Evolutionary conservation across 1,140 invertebrate genomes (phyloP), one percentile per base, ranked within the genome.

Genomic region (Triops cancriformis): DNA sequence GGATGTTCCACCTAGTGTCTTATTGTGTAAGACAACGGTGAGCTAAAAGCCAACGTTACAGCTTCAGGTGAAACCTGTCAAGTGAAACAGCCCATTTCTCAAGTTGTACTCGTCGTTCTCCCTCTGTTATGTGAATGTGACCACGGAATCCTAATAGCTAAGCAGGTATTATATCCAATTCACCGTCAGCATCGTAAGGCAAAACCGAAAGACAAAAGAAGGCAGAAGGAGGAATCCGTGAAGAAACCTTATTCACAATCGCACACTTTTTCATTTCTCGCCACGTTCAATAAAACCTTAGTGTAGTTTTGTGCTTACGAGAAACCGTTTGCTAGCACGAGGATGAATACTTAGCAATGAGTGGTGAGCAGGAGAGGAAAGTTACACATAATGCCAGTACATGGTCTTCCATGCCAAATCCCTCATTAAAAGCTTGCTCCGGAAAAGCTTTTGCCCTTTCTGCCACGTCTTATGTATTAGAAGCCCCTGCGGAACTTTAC

Each of bases 331-430:
- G 31, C 31, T 37, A 2, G 31, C 31, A 23, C 10, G 14, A n/a
- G 51, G 51, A 64, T 64, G 51, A 64, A 64, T 64, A 64, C 51
- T 64, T 64, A 64, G 51, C 51, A 64, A 64, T 64, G 51, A 64
- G 51, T 18, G 51, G 14, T 23, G 14, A 14, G 7, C 2, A 10
- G 51, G 51, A 18, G 51, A 18, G 51, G 6, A 64, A 23, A 23
- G 51, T 18, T 23, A 23, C 23, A 64, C 5, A 18, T 18, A 64
- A 64, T 6, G 9, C 51, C 18, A n/a, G 51, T 23, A 6, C 51
- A 64, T 64, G 51, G 51, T 64, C 51, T 64, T 64, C 51, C 51
- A 64, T 64, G 14, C 51, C 51, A 10, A 64, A 64, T 64, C 51
- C 51, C 23, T 64, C 51, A 64, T 64, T 64, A 64, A 64, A 64